phyloP scores from a whole-genome alignment of 92 coral and sea anemone genomes.

The Siderastrea siderea region DNA sequence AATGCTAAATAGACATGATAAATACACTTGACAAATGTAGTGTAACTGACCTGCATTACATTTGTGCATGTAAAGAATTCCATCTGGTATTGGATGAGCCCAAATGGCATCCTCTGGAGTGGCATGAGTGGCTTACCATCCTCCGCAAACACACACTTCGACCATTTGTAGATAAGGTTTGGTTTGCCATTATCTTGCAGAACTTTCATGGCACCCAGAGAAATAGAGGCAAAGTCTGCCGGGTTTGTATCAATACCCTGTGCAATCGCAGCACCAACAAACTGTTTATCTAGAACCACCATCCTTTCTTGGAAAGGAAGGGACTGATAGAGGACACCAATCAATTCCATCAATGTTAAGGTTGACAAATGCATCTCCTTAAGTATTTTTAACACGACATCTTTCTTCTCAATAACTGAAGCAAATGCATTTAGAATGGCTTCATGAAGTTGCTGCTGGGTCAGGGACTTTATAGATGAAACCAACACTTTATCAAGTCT shows the following conservation, averaged over 20 bases:
- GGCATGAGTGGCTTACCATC: constrained; percentile 53
- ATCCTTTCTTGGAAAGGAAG: background rate
- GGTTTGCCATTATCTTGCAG: constrained; percentile 43
- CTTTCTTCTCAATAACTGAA: background rate
- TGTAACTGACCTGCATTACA: constrained; percentile 67
- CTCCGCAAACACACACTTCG: constrained; percentile 26
- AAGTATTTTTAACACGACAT: background rate
- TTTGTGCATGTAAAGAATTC: constrained; percentile 76
- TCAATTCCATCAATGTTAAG: background rate
- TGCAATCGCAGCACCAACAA: constrained; percentile 21
- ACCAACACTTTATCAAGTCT: background rate
- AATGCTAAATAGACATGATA: too few relatives aligned
- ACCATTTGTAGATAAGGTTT: constrained; percentile 67
- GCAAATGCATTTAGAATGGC: background rate
- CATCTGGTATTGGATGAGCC: constrained; percentile 71
- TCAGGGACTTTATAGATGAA: background rate
- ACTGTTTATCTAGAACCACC: constrained; percentile 22
- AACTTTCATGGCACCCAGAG: constrained; percentile 57
- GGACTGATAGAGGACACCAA: background rate
- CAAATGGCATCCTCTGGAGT: constrained; percentile 84
- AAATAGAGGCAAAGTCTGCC: constrained; percentile 34
- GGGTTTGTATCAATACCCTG: constrained; percentile 56
- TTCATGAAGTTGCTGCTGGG: background rate
- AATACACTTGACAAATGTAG: background rate
- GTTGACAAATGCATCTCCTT: background rate